Conservation (phyloP, 2,888 invertebrate genomes). For the Coleophora flavipennella region DNA sequence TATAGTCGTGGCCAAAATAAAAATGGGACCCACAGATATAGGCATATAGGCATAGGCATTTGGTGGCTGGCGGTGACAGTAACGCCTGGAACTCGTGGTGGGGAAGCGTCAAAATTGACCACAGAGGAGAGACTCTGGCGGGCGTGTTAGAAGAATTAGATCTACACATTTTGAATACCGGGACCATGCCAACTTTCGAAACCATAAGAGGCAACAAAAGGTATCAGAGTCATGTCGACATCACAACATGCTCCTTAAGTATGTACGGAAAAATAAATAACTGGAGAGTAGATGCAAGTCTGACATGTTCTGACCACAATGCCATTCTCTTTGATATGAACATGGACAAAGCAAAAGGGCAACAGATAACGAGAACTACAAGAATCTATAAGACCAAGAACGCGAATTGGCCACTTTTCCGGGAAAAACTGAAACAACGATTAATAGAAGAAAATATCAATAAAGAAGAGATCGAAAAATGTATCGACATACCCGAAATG, state of each 20-base stretch:
- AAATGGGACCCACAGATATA: too few relatives aligned
- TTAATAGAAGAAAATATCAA: not conserved
- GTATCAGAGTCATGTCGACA: too few relatives aligned
- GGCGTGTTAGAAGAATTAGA: too few relatives aligned
- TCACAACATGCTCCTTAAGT: slow-evolving; percentile 3
- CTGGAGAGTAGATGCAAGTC: slow-evolving; percentile 4
- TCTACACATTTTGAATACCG: not conserved
- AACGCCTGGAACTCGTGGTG: too few relatives aligned
- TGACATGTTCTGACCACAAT: slow-evolving; percentile 9
- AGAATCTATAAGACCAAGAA: slow-evolving; percentile 6
- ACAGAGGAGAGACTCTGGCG: too few relatives aligned
- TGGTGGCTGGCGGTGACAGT: too few relatives aligned
- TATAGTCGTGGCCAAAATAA: too few relatives aligned
- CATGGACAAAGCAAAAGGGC: not conserved
- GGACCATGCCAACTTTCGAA: slow-evolving; percentile 8
- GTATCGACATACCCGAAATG: slow-evolving; percentile 3
- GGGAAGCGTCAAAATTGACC: too few relatives aligned
- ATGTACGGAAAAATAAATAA: not conserved
- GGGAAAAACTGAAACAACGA: slow-evolving; percentile 1
- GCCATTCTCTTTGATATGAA: not conserved
- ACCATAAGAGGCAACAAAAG: too few relatives aligned
- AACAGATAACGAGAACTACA: slow-evolving; percentile 1
- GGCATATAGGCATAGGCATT: too few relatives aligned
- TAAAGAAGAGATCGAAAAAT: slow-evolving; percentile 1
- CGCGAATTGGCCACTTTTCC: slow-evolving; percentile 4